Evolutionary conservation across 2,888 invertebrate species (phyloP), one percentile per base, ranked within the genome.

Genomic region (Pollenia angustigena): DNA sequence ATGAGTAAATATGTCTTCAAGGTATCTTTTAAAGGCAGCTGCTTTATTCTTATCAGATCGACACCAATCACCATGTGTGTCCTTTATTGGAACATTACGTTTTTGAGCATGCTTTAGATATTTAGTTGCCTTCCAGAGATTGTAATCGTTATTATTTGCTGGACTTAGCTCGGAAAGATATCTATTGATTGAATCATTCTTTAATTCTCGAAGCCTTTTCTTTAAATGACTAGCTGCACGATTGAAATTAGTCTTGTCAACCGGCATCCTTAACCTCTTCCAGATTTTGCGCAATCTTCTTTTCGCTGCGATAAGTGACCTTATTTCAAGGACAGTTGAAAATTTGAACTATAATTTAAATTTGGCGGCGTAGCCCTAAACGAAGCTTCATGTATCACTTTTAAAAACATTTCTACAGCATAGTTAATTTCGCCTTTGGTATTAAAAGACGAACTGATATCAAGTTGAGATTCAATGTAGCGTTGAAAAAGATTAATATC

Each of bases 1-100:
- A 23, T 32, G 58, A 23, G 58, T 58, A 58, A 58, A 58, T 58
- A 23, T 58, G 58, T 58, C 58, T 58, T 58, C 58, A 23, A 58
- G 58, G 23, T 58, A 3, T 18, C 1, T 18, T 18, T 18, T 18
- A 18, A 18, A 18, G 18, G 18, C 18, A 18, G 18, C 18, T 18
- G 52, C 52, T n/a, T n/a, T 52, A 52, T n/a, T 52, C 16, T 52
- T 32, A 23, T 40, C 60, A 23, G 60, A 60, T 18, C 60, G 11
- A 18, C 60, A 60, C 60, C 60, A 60, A 60, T 12, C 14, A 40
- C 40, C 60, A 60, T 7, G 40, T 60, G 14, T 12, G 14, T 60
- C n/a, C 4, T 60, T 60, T 60, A 60, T 60, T 60, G 40, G 60
- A 60, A 11, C 40, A 40, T 60, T 40, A 32, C 40, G 32, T 4